Evolutionary conservation across 2,113 vertebrate species (phyloP), one percentile per base, ranked within the genome.

Genomic region (Megaceryle maxima): DNA sequence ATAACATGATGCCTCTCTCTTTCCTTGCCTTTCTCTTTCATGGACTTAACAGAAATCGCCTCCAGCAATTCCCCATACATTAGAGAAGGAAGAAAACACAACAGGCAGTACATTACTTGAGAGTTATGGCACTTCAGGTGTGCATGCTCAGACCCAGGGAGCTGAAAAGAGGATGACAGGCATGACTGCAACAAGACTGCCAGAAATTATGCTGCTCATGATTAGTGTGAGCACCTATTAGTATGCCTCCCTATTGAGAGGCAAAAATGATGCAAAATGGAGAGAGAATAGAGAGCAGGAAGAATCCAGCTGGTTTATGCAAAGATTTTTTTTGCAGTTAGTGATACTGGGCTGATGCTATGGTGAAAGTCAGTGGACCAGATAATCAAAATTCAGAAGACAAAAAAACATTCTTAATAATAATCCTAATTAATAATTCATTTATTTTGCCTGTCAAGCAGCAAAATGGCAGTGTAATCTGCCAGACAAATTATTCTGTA

Each of bases 301-400:
- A 91, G 60, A 93, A 55, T 1, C 90, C 57, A 88, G 25, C 41
- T 94, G 31, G 62, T 76, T 90, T 92, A 35, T 74, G 46, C 13
- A 75, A 41, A 76, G 44, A 81, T 68, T 85, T 83, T 87, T 85
- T 96, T 91, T 93, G 72, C 55, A 55, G 19, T 72, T 89, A 64
- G 57, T 96, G 73, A 55, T n/a, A 18, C 24, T 20, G 19, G 35
- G 55, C 68, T 92, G 88, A 90, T 92, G 67, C 82, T 63, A 56
- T 78, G 62, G 44, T 94, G 68, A 77, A 92, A 88, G 74, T 88
- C 79, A 91, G 66, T 73, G 74, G 82, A 94, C 67, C 70, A 85
- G 55, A 90, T 94, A 92, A 97, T 92, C 51, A 92, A 80, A 92
- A 95, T 80, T 86, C 75, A 92, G 60, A 84, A 59, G 64, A 57